Percentiles rank a stretch among this genome's conserved stretches.
phyloP scores from a whole-genome alignment of 2,113 vertebrate species.

The Myiagra hebetior region DNA sequence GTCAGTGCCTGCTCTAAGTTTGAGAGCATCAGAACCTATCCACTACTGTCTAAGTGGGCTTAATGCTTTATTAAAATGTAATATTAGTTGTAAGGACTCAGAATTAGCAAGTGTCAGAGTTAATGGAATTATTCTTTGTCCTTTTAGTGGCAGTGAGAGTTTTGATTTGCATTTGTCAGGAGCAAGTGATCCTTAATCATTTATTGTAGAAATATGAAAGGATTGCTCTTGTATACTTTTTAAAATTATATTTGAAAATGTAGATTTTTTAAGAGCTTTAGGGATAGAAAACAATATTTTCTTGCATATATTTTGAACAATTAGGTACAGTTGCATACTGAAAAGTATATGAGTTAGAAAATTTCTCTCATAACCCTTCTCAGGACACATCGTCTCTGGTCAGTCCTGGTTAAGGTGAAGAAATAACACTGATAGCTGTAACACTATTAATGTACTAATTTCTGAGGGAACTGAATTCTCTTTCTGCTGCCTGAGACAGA shows the following conservation, averaged over 20 bases:
- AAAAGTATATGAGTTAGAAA: not conserved
- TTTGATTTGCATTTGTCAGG: not conserved
- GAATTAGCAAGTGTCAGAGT: not conserved
- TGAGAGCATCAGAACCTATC: not conserved
- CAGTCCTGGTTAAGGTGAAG: not conserved
- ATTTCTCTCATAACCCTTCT: not conserved
- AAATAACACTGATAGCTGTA: not conserved
- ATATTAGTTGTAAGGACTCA: not conserved
- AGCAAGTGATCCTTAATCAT: not conserved
- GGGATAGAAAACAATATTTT: not conserved
- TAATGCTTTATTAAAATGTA: not conserved
- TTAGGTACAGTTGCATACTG: not conserved
- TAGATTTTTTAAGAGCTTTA: not conserved
- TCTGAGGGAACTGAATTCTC: not conserved
- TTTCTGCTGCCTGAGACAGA: not conserved
- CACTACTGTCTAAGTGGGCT: not conserved
- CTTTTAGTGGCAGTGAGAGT: not conserved
- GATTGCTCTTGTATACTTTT: not conserved
- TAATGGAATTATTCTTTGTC: not conserved
- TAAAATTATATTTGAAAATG: not conserved
- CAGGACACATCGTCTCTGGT: not conserved
- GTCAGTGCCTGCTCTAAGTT: not conserved
- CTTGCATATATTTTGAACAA: not conserved
- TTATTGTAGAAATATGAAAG: not conserved
- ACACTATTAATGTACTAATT: not conserved